A percentile compares a stretch with the other conserved stretches of the same genome.
Conservation (phyloP, 2,797 vertebrate genomes). For the Sylvilagus floridanus region DNA sequence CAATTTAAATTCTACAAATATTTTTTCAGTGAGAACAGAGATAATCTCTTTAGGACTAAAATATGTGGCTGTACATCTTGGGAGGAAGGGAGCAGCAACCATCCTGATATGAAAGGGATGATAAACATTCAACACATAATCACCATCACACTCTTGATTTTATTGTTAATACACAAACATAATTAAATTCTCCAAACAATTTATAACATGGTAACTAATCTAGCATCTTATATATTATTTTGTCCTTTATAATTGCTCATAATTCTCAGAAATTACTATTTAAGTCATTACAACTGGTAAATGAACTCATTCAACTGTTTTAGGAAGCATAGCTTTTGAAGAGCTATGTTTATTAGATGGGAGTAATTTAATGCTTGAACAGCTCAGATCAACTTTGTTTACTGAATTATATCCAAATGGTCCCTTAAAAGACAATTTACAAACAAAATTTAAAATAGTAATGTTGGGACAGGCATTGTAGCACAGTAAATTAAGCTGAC, state of each 20-base stretch:
- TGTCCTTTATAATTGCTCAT: constrained; percentile 76
- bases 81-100: constrained; percentile 11
- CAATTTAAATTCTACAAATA: constrained; percentile 62
- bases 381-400: constrained; percentile 62
- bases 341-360: constrained; percentile 52
- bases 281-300: constrained; percentile 56
- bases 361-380: constrained; percentile 54
- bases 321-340: constrained; percentile 67
- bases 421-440: constrained; percentile 51
- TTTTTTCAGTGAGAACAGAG: constrained; percentile 60
- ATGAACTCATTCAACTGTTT: constrained; percentile 67
- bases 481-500: too few relatives aligned
- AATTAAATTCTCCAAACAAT: constrained; percentile 78
- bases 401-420: constrained; percentile 37
- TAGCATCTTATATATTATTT: constrained; percentile 66
- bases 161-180: constrained; percentile 66
- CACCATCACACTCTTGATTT: constrained; percentile 69
- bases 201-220: constrained; percentile 70
- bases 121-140: constrained; percentile 58
- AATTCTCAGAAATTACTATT: constrained; percentile 70
- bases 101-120: constrained; percentile 39
- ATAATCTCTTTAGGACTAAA: constrained; percentile 65
- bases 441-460: constrained; percentile 60
- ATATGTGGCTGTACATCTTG: background rate
- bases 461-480: background rate